phyloP scores from a whole-genome alignment of 2,888 invertebrate genomes.

The Hofmannophila pseudospretella region DNA sequence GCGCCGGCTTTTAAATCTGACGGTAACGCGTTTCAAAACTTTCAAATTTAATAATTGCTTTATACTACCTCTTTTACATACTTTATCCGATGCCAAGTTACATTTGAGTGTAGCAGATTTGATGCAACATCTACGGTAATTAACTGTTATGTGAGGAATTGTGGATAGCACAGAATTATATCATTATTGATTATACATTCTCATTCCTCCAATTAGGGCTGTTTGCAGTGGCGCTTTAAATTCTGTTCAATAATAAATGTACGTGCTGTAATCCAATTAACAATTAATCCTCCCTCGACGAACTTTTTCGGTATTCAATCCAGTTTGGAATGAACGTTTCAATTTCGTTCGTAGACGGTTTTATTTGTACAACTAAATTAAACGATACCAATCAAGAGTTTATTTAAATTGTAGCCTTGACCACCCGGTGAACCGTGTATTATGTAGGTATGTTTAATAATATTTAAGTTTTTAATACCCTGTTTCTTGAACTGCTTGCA shows the following conservation, averaged over 20 bases:
- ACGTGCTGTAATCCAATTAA: conserved; percentile 60
- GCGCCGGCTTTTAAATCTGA: too few species aligned
- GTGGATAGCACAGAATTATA: conserved; percentile 10
- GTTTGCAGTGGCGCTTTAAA: conserved; percentile 43
- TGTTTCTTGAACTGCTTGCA: not conserved
- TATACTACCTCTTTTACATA: too few species aligned
- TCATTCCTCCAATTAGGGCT: conserved; percentile 36
- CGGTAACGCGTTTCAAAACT: too few species aligned
- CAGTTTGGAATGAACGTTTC: conserved; percentile 48
- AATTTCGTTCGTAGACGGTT: conserved; percentile 54
- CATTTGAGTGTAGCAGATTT: too few species aligned
- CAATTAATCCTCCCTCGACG: conserved; percentile 57
- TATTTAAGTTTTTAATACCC: not conserved
- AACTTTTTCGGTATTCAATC: conserved; percentile 51
- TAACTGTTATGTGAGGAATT: too few species aligned
- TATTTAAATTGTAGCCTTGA: conserved; percentile 29
- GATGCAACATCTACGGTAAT: too few species aligned
- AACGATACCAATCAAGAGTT: conserved; percentile 50
- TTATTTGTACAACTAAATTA: conserved; percentile 55
- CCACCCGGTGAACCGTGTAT: conserved; percentile 13
- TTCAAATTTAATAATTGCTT: too few species aligned
- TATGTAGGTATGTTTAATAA: not conserved
- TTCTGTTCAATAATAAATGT: conserved; percentile 51
- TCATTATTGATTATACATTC: conserved; percentile 25
- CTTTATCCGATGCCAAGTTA: too few species aligned